These are phyloP conservation scores for Eptesicus fuscus DNA, from an alignment of 2,113 vertebrate genomes.

Conservation along the genomic window DNA sequence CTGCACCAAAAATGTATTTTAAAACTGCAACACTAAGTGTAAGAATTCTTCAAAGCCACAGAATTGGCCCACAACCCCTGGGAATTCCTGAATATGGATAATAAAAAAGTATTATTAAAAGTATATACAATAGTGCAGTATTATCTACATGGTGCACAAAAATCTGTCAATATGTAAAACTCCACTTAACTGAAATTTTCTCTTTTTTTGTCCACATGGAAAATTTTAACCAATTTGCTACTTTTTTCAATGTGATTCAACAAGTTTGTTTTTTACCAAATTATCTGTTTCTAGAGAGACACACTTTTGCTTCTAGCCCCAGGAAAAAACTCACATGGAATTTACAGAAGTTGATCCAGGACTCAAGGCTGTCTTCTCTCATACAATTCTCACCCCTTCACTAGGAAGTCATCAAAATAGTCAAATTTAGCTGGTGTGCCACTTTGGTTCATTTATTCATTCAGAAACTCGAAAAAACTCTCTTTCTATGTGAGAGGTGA, in stretches of 20 bases:
- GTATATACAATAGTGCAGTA: background rate
- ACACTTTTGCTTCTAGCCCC: background rate
- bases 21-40: background rate
- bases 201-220: background rate
- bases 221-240: background rate
- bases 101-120: background rate
- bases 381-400: background rate
- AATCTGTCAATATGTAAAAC: background rate
- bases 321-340: background rate
- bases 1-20: background rate
- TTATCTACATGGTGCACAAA: background rate
- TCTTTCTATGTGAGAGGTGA: background rate
- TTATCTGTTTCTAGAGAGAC: background rate
- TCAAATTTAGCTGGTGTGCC: background rate
- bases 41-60: background rate
- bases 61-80: background rate
- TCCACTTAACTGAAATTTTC: background rate
- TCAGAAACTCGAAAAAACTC: background rate
- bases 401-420: background rate
- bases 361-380: background rate
- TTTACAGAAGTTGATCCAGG: background rate
- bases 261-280: background rate
- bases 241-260: background rate
- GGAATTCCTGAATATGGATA: background rate
- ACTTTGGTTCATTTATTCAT: background rate